Conservation (phyloP, 2,888 invertebrate genomes). For the Neoitamus cyanurus region DNA sequence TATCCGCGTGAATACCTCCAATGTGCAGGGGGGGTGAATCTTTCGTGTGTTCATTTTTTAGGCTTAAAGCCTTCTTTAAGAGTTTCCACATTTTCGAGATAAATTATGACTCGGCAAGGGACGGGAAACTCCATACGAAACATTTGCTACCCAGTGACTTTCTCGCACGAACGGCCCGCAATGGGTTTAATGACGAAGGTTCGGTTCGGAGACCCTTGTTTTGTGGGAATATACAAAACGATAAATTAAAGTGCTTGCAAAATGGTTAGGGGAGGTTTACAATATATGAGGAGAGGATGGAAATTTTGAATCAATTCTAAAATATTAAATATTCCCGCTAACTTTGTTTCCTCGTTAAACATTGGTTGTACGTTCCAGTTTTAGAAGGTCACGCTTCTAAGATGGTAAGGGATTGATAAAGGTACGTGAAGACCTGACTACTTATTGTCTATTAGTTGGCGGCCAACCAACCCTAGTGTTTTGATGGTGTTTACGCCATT, state of each 20-base stretch:
- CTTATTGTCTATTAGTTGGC: too few species aligned
- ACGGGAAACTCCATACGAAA: neutral
- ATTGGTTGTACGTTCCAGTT: too few species aligned
- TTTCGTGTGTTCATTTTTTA: neutral
- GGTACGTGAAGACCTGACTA: too few species aligned
- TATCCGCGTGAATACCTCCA: neutral
- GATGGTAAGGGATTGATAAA: too few species aligned
- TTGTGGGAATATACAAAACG: neutral
- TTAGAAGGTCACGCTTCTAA: too few species aligned
- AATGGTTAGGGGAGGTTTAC: neutral
- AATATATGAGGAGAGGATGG: neutral
- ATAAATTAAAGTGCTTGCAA: neutral
- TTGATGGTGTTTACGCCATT: too few species aligned
- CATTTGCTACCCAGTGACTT: neutral
- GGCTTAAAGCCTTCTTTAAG: neutral
- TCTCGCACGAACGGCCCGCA: neutral
- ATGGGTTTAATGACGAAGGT: neutral
- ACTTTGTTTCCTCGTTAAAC: too few species aligned
- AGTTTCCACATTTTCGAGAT: neutral
- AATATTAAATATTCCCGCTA: too few species aligned
- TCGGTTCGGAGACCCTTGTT: neutral
- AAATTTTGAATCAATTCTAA: neutral
- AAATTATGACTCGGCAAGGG: neutral
- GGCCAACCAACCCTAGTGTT: too few species aligned
- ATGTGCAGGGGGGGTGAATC: neutral